phyloP scores from a whole-genome alignment of 2,797 vertebrate genomes.

The Pseudochirops cupreus region DNA sequence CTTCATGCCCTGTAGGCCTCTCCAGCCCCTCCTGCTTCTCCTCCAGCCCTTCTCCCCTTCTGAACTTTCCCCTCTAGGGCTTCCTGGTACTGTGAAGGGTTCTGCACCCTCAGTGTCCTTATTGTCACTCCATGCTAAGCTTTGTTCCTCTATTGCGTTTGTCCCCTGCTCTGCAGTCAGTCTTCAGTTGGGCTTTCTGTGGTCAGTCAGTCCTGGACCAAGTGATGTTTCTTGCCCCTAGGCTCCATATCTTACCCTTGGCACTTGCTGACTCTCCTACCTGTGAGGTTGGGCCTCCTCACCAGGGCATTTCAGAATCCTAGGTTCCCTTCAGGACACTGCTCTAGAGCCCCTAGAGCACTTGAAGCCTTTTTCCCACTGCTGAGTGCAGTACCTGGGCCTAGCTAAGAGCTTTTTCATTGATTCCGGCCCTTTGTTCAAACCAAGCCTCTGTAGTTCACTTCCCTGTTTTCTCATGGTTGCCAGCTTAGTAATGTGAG shows the following conservation, averaged over 20 bases:
- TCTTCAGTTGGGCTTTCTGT: not conserved
- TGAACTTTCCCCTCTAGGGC: not conserved
- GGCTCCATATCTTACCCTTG: not conserved
- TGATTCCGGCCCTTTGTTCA: not conserved
- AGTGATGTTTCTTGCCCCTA: not conserved
- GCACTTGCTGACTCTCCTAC: not conserved
- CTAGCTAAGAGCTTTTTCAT: not conserved
- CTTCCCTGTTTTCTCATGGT: not conserved
- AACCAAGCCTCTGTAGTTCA: not conserved
- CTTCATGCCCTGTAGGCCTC: not conserved
- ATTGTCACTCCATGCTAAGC: too few species aligned
- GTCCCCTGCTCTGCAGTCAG: too few species aligned
- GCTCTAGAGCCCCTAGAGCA: not conserved
- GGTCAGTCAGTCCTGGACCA: not conserved
- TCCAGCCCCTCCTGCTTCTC: not conserved
- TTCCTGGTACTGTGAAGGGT: not conserved
- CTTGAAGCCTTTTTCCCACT: not conserved
- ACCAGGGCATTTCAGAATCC: too few species aligned
- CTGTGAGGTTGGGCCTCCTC: too few species aligned
- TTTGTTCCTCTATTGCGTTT: too few species aligned
- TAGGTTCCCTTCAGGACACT: too few species aligned
- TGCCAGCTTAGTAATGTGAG: too few species aligned
- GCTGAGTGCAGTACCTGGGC: not conserved
- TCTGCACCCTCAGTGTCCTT: too few species aligned
- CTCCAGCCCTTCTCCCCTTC: not conserved